Conservation (phyloP, 2,797 vertebrate species). For the Hoplostethus atlanticus region DNA sequence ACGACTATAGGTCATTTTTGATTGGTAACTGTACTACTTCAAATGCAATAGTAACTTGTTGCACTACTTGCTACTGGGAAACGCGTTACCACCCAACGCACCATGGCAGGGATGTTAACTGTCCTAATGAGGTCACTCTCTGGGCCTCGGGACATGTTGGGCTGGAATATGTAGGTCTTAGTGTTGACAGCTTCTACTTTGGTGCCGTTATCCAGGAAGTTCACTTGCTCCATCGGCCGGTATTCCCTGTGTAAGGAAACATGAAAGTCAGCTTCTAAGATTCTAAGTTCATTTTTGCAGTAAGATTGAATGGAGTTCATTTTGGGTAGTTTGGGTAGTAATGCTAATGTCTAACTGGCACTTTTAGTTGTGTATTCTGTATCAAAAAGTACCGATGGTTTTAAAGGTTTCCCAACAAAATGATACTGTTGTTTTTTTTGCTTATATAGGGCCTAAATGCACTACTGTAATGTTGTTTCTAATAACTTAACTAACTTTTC, state of each 20-base stretch:
- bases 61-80: too few relatives aligned
- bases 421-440: neutral
- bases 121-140: slow-evolving; percentile 91
- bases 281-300: too few relatives aligned
- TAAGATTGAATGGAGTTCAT: too few relatives aligned
- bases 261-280: neutral
- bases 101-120: slow-evolving; percentile 93
- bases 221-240: slow-evolving; percentile 88
- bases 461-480: too few relatives aligned
- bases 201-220: slow-evolving; percentile 91
- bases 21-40: too few relatives aligned
- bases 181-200: slow-evolving; percentile 90
- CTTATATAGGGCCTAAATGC: too few relatives aligned
- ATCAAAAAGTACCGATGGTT: neutral
- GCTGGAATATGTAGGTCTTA: slow-evolving; percentile 93
- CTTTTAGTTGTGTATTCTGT: neutral
- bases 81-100: slow-evolving; percentile 65
- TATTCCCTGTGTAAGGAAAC: slow-evolving; percentile 87
- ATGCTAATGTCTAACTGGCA: neutral
- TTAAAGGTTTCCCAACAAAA: neutral
- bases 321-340: too few relatives aligned
- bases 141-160: slow-evolving; percentile 89
- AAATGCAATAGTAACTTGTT: too few relatives aligned
- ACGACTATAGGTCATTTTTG: too few relatives aligned
- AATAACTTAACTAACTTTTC: too few relatives aligned